Evolutionary conservation across 2,797 vertebrate species (phyloP), one percentile per base, ranked within the genome.

Genomic region (Acanthornis magna): DNA sequence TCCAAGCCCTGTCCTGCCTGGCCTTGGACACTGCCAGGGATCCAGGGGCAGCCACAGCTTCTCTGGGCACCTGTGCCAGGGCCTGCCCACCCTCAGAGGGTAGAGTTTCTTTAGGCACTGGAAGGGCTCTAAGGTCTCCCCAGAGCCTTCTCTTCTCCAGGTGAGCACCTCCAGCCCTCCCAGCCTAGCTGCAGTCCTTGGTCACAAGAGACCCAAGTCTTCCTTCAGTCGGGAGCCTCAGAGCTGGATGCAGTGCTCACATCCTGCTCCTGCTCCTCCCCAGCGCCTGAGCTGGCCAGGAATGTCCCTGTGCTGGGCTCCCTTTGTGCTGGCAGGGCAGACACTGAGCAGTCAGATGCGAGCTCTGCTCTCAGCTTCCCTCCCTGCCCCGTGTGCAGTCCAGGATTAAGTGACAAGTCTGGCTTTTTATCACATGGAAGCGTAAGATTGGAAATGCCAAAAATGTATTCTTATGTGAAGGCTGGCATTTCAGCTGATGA

Each of bases 401-500:
- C 43, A 21, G 85, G 79, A 89, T 92, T 77, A 89, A 87, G 74
- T 51, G 75, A 50, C 79, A 88, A 54, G 58, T 36, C 66, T 89
- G 85, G 42, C 36, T 96, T 92, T 93, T 84, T 25, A 32, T 82
- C 68, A 42, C 88, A 67, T 4, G 29, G 25, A 88, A 77, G 68
- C 32, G 54, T 20, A 50, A 88, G 88, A 91, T 14, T 91, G 85
- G 78, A 97, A 95, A 88, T 95, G 93, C 90, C 93, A 96, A 84
- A 88, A 78, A 45, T 76, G 53, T 73, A 34, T 90, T 94, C 66
- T 85, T 66, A 62, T 71, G 87, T 78, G 92, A 94, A 95, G 91
- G 91, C 93, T 96, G 97, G 93, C 92, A 93, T 97, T 98, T 97
- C 89, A 83, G 92, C 91, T 95, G 96, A 97, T 89, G 96, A 96